phyloP scores from a whole-genome alignment of 1,140 invertebrate species.

The Laupala kohalensis region DNA sequence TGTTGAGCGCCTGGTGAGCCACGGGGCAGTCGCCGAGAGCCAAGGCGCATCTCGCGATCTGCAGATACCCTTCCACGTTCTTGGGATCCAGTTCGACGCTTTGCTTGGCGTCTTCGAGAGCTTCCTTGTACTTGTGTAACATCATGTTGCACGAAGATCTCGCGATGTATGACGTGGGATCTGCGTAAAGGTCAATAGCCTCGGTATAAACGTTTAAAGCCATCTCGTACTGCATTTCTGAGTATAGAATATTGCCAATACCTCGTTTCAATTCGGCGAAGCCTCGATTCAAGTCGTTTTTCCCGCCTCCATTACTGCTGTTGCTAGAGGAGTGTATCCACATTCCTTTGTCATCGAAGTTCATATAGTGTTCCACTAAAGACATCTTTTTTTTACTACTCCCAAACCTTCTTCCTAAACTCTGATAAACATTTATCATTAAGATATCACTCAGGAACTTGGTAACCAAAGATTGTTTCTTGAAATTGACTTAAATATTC shows the following conservation, averaged over 20 bases:
- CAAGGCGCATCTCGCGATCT: background rate
- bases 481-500: too few relatives aligned
- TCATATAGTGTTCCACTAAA: too few relatives aligned
- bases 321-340: too few relatives aligned
- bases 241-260: background rate
- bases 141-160: background rate
- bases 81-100: background rate
- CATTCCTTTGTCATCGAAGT: too few relatives aligned
- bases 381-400: too few relatives aligned
- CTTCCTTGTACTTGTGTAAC: background rate
- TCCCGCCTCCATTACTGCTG: too few relatives aligned
- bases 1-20: background rate
- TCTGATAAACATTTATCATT: too few relatives aligned
- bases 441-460: too few relatives aligned
- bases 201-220: background rate
- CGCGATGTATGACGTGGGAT: background rate
- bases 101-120: background rate
- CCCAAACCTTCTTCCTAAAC: too few relatives aligned
- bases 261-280: background rate
- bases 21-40: background rate
- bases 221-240: background rate
- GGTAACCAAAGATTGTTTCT: too few relatives aligned
- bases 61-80: background rate
- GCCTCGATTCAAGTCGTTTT: background rate
- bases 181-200: background rate